phyloP scores from a whole-genome alignment of 2,797 vertebrate genomes.

The Enteromius treurensis region DNA sequence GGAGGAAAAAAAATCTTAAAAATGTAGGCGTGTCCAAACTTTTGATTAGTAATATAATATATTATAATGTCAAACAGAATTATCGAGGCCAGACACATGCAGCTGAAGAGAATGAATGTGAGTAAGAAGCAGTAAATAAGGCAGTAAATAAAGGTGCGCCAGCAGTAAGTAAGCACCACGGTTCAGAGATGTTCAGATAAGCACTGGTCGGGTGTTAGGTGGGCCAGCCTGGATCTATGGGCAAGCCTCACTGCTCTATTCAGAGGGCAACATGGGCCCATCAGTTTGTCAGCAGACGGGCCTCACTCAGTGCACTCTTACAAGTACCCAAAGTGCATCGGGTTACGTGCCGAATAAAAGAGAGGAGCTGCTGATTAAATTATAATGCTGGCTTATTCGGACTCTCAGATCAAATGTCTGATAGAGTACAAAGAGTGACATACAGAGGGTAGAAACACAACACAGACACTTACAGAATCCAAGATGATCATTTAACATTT shows the following conservation, averaged over 20 bases:
- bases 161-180: slow-evolving; percentile 76
- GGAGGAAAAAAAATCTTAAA: not conserved
- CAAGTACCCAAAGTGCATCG: slow-evolving; percentile 78
- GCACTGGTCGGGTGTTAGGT: slow-evolving; percentile 74
- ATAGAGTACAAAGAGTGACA: slow-evolving; percentile 78
- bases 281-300: slow-evolving; percentile 78
- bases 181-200: slow-evolving; percentile 75
- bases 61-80: not conserved
- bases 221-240: slow-evolving; percentile 64
- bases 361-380: slow-evolving; percentile 94
- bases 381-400: slow-evolving; percentile 90
- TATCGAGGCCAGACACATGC: not conserved
- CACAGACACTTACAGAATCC: slow-evolving; percentile 39
- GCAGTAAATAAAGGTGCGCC: slow-evolving; percentile 70
- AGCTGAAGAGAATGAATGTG: not conserved
- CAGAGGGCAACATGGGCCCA: slow-evolving; percentile 76
- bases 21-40: not conserved
- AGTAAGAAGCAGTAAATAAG: slow-evolving; percentile 29
- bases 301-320: slow-evolving; percentile 67
- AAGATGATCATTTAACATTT: slow-evolving; percentile 46
- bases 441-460: slow-evolving; percentile 55
- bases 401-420: slow-evolving; percentile 85
- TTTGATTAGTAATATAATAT: not conserved
- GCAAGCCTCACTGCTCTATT: slow-evolving; percentile 66
- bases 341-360: slow-evolving; percentile 85